These are phyloP conservation scores for Podargus strigoides DNA, from an alignment of 2,797 vertebrate species.

Conservation along the genomic window DNA sequence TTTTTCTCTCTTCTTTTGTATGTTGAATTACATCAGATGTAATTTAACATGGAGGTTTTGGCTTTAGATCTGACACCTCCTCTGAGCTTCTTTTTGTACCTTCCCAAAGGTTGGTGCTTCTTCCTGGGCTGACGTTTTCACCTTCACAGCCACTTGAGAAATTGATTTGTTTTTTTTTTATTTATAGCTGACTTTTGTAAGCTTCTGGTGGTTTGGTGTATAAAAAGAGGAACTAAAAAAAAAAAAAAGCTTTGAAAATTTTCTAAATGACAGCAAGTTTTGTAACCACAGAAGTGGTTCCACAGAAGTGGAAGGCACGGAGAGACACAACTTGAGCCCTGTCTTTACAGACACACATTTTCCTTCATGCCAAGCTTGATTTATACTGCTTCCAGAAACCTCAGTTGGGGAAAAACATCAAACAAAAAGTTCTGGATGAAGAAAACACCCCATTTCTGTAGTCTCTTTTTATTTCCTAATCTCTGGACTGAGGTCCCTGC, in stretches of 20 bases:
- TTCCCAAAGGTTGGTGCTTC: neutral
- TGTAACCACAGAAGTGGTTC: no score
- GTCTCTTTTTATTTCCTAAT: neutral
- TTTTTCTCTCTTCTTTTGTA: neutral
- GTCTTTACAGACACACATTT: neutral
- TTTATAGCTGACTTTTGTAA: neutral
- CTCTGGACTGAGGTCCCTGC: neutral
- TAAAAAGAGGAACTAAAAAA: neutral
- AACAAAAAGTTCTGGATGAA: neutral
- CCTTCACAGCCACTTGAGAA: neutral
- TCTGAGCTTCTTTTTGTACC: neutral
- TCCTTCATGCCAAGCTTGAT: neutral
- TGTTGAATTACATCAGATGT: neutral
- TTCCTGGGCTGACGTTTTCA: neutral
- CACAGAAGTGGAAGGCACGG: neutral
- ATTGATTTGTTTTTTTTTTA: neutral
- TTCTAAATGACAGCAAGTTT: neutral
- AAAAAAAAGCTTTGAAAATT: neutral
- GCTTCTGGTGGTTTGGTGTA: neutral
- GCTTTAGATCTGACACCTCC: conserved; percentile 6
- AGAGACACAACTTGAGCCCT: neutral
- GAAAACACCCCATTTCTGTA: neutral
- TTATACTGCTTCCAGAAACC: neutral
- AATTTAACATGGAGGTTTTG: neutral
- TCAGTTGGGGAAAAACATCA: neutral